Evolutionary conservation across 37 sponge, comb jelly and placozoan genomes (phyloP).

Genomic region (Oscarella lobularis): DNA sequence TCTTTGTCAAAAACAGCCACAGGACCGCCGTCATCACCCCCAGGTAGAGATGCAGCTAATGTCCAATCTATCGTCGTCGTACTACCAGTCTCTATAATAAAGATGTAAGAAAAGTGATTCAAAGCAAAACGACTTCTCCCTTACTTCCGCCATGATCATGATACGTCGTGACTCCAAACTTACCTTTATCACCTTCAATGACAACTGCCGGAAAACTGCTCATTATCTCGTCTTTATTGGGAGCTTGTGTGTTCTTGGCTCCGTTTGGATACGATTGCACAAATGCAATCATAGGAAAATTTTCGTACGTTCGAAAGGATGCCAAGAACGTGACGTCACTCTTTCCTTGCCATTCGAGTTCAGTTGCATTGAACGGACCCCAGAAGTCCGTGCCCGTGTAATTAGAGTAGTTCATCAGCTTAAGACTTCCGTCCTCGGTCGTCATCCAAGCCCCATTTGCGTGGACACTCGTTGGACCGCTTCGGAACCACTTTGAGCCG

Average conservation of each 20-base stretch:
- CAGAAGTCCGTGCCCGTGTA: constrained; percentile 10
- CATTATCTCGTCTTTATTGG: neutral
- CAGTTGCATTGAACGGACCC: constrained; percentile 2
- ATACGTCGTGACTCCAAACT: constrained; percentile 6
- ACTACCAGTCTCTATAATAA: no score
- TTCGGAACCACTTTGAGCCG: constrained; percentile 21
- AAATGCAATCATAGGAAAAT: constrained; percentile 7
- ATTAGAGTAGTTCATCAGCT: neutral
- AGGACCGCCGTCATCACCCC: constrained; percentile 47
- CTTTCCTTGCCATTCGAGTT: constrained; percentile 4
- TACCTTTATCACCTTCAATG: constrained; percentile 15
- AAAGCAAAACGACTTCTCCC: no score
- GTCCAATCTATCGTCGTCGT: neutral
- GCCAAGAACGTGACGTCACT: neutral
- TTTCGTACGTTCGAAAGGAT: constrained; percentile 8
- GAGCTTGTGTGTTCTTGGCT: neutral
- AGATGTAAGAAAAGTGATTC: no score
- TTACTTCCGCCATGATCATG: neutral
- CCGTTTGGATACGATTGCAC: constrained; percentile 6
- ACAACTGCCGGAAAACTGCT: constrained; percentile 14
- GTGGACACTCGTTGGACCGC: constrained; percentile 13
- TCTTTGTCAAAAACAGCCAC: constrained; percentile 34
- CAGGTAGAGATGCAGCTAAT: neutral
- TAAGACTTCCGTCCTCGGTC: constrained; percentile 2
- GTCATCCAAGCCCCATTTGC: constrained; percentile 9